Evolutionary conservation across 2,113 vertebrate species (phyloP).

Genomic region (Pseudorectes ferrugineus): DNA sequence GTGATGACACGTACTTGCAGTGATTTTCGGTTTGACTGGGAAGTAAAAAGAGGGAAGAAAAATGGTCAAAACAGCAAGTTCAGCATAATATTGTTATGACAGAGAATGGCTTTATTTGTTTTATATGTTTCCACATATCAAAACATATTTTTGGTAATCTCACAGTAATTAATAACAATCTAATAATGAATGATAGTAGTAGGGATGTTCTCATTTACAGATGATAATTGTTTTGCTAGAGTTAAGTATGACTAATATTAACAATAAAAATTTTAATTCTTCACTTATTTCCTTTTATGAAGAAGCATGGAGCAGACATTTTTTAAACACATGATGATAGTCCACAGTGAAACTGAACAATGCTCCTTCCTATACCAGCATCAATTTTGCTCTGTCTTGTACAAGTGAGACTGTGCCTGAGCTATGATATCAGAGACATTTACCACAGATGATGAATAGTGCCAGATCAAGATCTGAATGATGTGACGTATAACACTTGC

Average conservation of each 20-base stretch:
- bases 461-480: neutral
- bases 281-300: neutral
- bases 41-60: neutral
- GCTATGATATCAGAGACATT: neutral
- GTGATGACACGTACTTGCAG: conserved; percentile 48
- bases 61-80: neutral
- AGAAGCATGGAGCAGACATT: neutral
- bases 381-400: neutral
- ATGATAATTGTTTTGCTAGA: neutral
- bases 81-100: neutral
- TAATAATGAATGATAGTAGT: neutral
- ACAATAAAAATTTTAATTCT: neutral
- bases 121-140: neutral
- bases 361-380: neutral
- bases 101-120: neutral
- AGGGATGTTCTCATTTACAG: neutral
- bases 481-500: fast-evolving
- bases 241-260: neutral
- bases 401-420: neutral
- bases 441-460: neutral
- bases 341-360: neutral
- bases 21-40: conserved; percentile 56
- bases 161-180: neutral
- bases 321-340: neutral
- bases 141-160: neutral